Evolutionary conservation across 2,797 vertebrate species (phyloP), one percentile per base, ranked within the genome.

Genomic region (Hippocampus kuda): DNA sequence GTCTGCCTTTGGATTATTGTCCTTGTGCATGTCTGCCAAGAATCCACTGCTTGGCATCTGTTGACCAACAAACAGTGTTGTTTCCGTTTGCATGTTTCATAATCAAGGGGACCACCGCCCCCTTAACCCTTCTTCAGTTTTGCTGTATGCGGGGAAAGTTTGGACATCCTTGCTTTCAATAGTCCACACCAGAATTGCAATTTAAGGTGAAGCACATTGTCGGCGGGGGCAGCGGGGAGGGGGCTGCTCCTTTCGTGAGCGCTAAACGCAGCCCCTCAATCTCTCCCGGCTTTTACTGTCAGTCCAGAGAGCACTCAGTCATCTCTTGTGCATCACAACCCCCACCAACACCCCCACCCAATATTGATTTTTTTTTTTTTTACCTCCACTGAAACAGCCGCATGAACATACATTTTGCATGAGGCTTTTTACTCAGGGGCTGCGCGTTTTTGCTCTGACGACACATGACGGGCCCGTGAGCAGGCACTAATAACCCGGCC

Each of bases 321-420:
- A 95, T 95, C 93, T 94, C 91, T 38, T 90, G 92, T 88, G 92
- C 94, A 95, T 96, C 94, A 93, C 59, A 61, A 34, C 15, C 57
- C 57, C 26, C 56, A 9, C 26, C 57, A 6, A 18, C 57, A 91
- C 66, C 92, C 90, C 92, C 91, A 92, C 92, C 90, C 92, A 91
- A 93, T 97, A 97, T 98, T 95, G 96, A 99, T 99, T 98, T 91
- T 94, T 91, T 94, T 34, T 34, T 38, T 38, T 38, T 38, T 38
- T 38, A 38, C 34, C 34, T 38, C 93, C 93, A 93, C 94, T 94
- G 95, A 96, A 97, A 95, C 94, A 94, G 94, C 94, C 93, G 91
- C 94, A 94, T 94, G 95, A 97, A 94, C 96, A 99, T 99, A 97
- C 94, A 99, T 98, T 98, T 97, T 99, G 94, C 95, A 98, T 98